Evolutionary conservation across 2,888 invertebrate species (phyloP), one percentile per base, ranked within the genome.

Genomic region (Aromia moschata): DNA sequence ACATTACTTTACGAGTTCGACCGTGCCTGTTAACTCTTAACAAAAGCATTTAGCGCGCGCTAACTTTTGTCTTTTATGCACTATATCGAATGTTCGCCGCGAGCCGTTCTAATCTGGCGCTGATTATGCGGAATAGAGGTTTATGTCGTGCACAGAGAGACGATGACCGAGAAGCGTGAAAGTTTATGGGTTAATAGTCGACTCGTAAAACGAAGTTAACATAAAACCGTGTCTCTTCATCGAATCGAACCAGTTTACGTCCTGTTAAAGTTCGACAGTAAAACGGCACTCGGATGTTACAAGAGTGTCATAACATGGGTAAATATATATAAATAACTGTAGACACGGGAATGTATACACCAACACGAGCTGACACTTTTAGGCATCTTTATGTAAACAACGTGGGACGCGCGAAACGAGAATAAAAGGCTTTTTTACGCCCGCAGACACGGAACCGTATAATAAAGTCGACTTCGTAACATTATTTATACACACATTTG

Each of bases 181-280:
- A 17, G 49, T 37, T 47, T 37, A 37, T 20, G 37, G 47, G 49
- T 49, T 49, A 49, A 49, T 49, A 18, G 49, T 38, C 38, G 38
- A 20, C 9, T 38, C 49, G 16, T 49, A 49, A 49, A 38, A 49
- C 16, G 12, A 14, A 25, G 49, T 49, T 49, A 38, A 38, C 37
- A 18, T 49, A 38, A 49, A 49, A 49, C 14, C 38, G 38, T 14
- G 37, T 11, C n/a, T 33, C 33, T 33, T 33, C 33, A 33, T 33
- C 11, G 5, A 11, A 33, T 33, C 47, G 36, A 47, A 36, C 16
- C 36, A 31, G 47, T 31, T 47, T 36, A 47, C 20, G 47, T 36
- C 47, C 18, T 47, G 36, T 47, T 47, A 47, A 37, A 33, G 25
- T 15, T 36, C 36, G 20, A 47, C 18, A 12, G 12, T 47, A 37